A percentile compares a stretch with the other conserved stretches of the same genome.
Conservation (phyloP, 2,888 invertebrate genomes). For the Criorhina ranunculi region DNA sequence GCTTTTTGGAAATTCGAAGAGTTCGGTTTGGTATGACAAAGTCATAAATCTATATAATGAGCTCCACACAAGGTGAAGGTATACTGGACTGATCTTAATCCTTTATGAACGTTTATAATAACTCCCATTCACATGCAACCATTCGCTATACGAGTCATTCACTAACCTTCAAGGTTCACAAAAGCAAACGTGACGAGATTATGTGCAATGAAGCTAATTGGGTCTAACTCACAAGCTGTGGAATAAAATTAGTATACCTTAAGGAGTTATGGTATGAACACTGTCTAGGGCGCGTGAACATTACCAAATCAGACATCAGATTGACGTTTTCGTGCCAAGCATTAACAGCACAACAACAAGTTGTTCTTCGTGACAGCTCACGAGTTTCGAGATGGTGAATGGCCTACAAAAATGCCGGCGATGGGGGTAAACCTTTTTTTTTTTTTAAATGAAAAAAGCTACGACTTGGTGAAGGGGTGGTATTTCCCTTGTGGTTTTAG, state of each 20-base stretch:
- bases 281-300: not conserved
- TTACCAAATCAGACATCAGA: conserved; percentile 6
- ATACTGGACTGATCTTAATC: too few relatives aligned
- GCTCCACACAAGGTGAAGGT: too few relatives aligned
- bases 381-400: not conserved
- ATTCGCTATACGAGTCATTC: too few relatives aligned
- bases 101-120: too few relatives aligned
- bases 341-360: conserved; percentile 11
- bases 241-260: not conserved
- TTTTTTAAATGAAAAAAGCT: conserved; percentile 7
- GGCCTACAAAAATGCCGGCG: not conserved
- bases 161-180: not conserved
- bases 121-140: too few relatives aligned
- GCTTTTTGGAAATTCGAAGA: too few relatives aligned
- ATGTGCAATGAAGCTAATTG: not conserved
- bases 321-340: conserved; percentile 21
- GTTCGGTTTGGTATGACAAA: too few relatives aligned
- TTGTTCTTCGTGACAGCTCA: not conserved
- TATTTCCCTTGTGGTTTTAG: not conserved
- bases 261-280: not conserved
- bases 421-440: conserved; percentile 8
- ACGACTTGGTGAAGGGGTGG: not conserved
- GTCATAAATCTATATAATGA: too few relatives aligned
- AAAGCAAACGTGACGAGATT: not conserved
- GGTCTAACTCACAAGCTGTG: not conserved